Conservation (phyloP, 1,140 invertebrate species). For the Akabosia matsudoensis region DNA sequence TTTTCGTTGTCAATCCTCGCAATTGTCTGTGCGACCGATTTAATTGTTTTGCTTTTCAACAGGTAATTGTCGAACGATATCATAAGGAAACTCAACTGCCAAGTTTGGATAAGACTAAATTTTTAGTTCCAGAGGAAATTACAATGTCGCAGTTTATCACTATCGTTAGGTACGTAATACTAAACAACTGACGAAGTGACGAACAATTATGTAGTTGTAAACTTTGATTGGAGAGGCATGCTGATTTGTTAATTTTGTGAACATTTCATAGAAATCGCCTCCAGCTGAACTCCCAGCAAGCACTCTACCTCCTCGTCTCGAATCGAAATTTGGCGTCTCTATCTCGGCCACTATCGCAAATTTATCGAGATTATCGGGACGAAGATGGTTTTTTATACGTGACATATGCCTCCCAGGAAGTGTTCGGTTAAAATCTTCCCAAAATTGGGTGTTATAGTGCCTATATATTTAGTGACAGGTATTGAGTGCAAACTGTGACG, state of each 20-base stretch:
- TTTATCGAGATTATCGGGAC: slow-evolving; percentile 70
- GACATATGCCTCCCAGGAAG: slow-evolving; percentile 82
- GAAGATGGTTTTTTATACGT: slow-evolving; percentile 80
- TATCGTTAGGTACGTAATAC: slow-evolving; percentile 62
- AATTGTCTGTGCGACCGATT: background rate
- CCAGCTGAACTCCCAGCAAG: slow-evolving; percentile 56
- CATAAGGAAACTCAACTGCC: slow-evolving; percentile 66
- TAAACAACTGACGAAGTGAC: background rate
- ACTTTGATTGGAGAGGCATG: no score
- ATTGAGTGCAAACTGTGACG: background rate
- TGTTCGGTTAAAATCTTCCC: slow-evolving; percentile 68
- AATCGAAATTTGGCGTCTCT: slow-evolving; percentile 75
- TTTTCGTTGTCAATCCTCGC: background rate
- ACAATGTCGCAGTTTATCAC: slow-evolving; percentile 75
- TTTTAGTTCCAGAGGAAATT: slow-evolving; percentile 73
- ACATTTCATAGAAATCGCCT: slow-evolving; percentile 41
- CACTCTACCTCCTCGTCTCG: slow-evolving; percentile 76
- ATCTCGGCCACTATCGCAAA: slow-evolving; percentile 72
- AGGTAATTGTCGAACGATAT: slow-evolving; percentile 72
- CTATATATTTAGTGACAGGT: no score
- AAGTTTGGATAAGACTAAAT: slow-evolving; percentile 69
- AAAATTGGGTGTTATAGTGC: no score
- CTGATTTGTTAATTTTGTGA: slow-evolving; percentile 17
- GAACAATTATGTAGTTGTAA: background rate
- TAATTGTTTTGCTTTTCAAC: slow-evolving; percentile 29